Conservation (phyloP, 2,113 vertebrate genomes). For the Okapia johnstoni region DNA sequence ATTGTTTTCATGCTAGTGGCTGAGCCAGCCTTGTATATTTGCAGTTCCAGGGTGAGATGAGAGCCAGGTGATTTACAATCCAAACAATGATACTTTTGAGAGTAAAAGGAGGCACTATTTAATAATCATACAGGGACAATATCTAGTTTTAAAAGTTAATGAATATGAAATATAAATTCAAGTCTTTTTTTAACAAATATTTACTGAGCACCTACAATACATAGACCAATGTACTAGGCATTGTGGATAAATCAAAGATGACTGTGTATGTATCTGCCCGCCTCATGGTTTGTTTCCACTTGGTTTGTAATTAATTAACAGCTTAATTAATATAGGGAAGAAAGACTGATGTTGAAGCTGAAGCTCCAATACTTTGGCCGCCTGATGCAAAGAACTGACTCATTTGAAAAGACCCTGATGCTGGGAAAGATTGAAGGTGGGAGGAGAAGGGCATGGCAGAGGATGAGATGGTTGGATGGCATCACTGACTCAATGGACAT, state of each 20-base stretch:
- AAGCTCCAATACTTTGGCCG: no score
- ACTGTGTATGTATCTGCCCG: neutral
- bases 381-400: no score
- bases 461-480: no score
- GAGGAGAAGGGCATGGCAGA: no score
- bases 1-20: neutral
- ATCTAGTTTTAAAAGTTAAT: neutral
- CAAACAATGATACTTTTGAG: neutral
- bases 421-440: no score
- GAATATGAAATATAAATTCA: neutral
- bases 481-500: no score
- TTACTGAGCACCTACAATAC: neutral
- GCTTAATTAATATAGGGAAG: neutral
- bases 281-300: neutral
- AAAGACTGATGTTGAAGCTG: neutral
- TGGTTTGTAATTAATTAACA: neutral
- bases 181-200: neutral
- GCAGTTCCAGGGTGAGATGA: neutral
- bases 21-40: neutral
- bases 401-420: no score
- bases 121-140: neutral
- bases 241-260: neutral
- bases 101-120: neutral
- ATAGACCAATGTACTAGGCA: neutral
- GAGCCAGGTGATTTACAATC: neutral